Evolutionary conservation across 1,140 invertebrate species (phyloP).

Genomic region (Drosophila busckii): DNA sequence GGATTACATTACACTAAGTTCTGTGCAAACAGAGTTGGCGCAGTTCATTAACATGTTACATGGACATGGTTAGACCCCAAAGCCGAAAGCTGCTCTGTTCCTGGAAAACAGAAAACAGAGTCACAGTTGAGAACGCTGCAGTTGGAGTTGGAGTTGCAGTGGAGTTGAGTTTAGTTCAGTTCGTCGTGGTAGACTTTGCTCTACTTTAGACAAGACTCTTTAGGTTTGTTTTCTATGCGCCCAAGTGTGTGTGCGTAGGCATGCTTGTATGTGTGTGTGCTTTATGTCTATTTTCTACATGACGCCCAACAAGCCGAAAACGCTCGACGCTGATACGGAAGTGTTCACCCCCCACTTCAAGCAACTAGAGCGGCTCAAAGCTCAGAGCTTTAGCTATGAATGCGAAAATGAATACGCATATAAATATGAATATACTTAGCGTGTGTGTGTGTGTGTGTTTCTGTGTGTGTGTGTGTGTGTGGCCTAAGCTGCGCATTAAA

Average conservation of each 20-base stretch:
- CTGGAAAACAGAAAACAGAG: too few relatives aligned
- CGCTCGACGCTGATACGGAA: constrained; percentile 48
- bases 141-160: constrained; percentile 3
- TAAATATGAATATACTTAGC: constrained; percentile 36
- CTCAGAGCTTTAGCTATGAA: constrained; percentile 41
- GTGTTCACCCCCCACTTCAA: constrained; percentile 65
- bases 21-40: constrained; percentile 76
- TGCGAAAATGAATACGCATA: constrained; percentile 16
- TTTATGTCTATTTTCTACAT: constrained; percentile 58
- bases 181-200: constrained; percentile 54
- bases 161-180: constrained; percentile 43
- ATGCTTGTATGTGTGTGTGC: constrained; percentile 16
- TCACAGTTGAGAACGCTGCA: neutral
- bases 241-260: neutral
- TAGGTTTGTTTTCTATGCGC: constrained; percentile 45
- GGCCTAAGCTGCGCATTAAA: constrained; percentile 68
- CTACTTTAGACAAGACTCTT: constrained; percentile 54
- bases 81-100: constrained; percentile 13
- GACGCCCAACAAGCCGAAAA: constrained; percentile 13
- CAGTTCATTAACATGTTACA: constrained; percentile 77
- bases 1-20: constrained; percentile 77
- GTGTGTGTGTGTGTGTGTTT: constrained; percentile 2
- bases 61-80: constrained; percentile 57
- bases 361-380: constrained; percentile 57
- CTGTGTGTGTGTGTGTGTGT: neutral